These are phyloP conservation scores for Halichoerus grypus DNA, from an alignment of 2,113 vertebrate species.

Conservation along the genomic window DNA sequence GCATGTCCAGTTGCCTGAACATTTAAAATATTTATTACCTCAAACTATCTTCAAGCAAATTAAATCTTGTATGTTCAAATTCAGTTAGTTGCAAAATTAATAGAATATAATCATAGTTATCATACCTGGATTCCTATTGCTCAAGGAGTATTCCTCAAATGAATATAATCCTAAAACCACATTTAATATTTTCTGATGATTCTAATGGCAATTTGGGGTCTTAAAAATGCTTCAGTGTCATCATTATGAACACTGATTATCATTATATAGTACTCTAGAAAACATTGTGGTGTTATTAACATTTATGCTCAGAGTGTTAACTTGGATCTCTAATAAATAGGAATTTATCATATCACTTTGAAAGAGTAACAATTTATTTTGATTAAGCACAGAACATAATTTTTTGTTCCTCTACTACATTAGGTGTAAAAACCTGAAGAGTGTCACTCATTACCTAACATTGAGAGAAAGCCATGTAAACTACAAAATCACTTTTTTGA, in stretches of 20 bases:
- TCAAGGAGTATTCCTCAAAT: not conserved
- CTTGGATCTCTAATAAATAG: not conserved
- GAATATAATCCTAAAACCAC: not conserved
- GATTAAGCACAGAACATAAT: not conserved
- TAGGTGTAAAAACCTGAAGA: not conserved
- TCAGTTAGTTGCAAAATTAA: not conserved
- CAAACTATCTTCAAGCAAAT: not conserved
- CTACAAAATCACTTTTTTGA: not conserved
- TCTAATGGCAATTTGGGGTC: not conserved
- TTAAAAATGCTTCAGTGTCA: not conserved
- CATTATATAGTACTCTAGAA: not conserved
- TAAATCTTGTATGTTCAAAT: not conserved
- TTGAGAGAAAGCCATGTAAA: not conserved
- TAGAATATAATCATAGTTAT: not conserved
- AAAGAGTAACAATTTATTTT: not conserved
- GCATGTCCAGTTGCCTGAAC: not conserved
- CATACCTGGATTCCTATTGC: not conserved
- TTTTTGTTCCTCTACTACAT: not conserved
- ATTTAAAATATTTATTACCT: not conserved
- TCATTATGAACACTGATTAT: not conserved
- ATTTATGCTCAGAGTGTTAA: not conserved
- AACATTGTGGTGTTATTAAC: not conserved
- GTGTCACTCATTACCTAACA: not conserved
- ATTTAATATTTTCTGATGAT: not conserved
- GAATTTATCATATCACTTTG: not conserved